A percentile compares a stretch with the other conserved stretches of the same genome.
phyloP scores from a whole-genome alignment of 2,113 vertebrate genomes.

The Recurvirostra avosetta region DNA sequence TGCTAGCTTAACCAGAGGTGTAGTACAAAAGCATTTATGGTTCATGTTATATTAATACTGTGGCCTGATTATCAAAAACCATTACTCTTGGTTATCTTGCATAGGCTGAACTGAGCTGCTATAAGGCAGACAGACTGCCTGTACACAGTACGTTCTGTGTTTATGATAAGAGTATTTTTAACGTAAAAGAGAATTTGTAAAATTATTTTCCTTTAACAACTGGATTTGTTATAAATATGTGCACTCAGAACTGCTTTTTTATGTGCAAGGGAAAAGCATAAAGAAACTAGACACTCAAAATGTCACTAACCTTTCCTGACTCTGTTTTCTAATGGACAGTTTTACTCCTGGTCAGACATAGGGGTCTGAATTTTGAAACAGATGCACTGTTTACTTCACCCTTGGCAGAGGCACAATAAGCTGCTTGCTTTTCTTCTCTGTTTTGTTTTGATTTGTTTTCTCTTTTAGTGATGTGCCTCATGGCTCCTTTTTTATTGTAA shows the following conservation, averaged over 20 bases:
- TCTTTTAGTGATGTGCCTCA: conserved; percentile 58
- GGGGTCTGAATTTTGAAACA: conserved; percentile 63
- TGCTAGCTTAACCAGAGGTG: conserved; percentile 73
- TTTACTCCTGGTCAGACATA: conserved; percentile 67
- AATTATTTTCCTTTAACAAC: conserved; percentile 74
- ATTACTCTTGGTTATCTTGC: conserved; percentile 82
- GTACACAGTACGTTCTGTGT: conserved; percentile 61
- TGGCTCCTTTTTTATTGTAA: conserved; percentile 69
- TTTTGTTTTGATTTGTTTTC: conserved; percentile 70
- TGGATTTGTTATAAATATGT: conserved; percentile 67
- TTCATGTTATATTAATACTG: conserved; percentile 84
- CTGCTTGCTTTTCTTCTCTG: conserved; percentile 53
- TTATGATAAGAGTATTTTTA: conserved; percentile 73
- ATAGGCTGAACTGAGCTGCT: conserved; percentile 64
- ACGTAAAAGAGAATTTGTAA: conserved; percentile 69
- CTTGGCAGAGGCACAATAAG: conserved; percentile 57
- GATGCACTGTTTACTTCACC: conserved; percentile 50
- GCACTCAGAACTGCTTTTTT: conserved; percentile 57
- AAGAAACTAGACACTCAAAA: conserved; percentile 61
- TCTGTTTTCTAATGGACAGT: conserved; percentile 53
- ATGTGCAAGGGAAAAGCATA: not conserved
- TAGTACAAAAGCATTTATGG: conserved; percentile 73
- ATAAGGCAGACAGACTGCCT: conserved; percentile 75
- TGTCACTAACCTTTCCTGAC: conserved; percentile 47
- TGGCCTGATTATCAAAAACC: conserved; percentile 81